phyloP scores from a whole-genome alignment of 2,888 invertebrate species.

The Torymus auratus region DNA sequence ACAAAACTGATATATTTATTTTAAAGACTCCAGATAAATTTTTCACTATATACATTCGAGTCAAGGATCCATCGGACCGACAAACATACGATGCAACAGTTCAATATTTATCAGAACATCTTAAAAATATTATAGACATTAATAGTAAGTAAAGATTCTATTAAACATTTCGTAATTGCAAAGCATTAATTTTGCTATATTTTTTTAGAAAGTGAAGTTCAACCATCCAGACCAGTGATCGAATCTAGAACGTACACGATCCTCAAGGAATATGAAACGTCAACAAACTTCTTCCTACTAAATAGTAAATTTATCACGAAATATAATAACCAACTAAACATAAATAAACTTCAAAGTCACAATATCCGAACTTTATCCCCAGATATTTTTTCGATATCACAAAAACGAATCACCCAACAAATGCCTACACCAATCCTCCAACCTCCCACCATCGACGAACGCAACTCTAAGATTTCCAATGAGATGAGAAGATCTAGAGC shows the following conservation, averaged over 20 bases:
- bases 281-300: no score
- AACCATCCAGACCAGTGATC: not conserved
- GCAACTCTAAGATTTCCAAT: no score
- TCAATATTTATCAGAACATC: slow-evolving; percentile 58
- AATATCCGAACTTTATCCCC: no score
- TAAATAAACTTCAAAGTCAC: no score
- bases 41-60: slow-evolving; percentile 66
- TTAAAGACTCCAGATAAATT: slow-evolving; percentile 53
- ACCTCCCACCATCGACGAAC: no score
- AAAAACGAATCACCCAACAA: no score
- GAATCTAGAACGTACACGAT: slow-evolving; percentile 13
- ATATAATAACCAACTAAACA: no score
- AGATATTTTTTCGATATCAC: no score
- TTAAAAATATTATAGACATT: not conserved
- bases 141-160: not conserved
- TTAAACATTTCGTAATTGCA: not conserved
- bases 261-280: slow-evolving; percentile 23
- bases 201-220: not conserved
- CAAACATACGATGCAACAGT: slow-evolving; percentile 61
- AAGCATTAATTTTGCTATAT: not conserved
- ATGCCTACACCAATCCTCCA: no score
- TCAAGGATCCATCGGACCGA: slow-evolving; percentile 63
- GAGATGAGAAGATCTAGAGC: no score
- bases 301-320: no score
- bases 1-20: not conserved